phyloP scores from a whole-genome alignment of 2,797 vertebrate species.

The Rallus crepitans region DNA sequence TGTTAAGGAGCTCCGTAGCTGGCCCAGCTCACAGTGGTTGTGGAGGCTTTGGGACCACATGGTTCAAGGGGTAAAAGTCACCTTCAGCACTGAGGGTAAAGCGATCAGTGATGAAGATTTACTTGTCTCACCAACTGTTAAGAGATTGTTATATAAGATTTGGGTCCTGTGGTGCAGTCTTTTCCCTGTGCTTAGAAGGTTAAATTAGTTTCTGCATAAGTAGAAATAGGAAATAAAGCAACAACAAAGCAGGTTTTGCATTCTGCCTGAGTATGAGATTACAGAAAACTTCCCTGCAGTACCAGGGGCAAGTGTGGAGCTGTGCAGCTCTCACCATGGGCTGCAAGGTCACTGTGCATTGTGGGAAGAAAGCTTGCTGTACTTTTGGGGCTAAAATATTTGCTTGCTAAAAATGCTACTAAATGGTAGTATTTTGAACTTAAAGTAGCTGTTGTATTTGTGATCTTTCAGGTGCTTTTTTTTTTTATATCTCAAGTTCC shows the following conservation, averaged over 20 bases:
- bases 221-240: not conserved
- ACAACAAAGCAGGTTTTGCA: not conserved
- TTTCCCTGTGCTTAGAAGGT: not conserved
- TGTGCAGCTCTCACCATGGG: not conserved
- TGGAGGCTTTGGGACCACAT: not conserved
- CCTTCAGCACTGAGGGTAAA: not conserved
- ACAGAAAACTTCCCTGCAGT: not conserved
- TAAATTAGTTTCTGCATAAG: not conserved
- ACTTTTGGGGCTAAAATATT: not conserved
- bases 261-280: not conserved
- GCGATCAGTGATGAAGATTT: not conserved
- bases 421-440: not conserved
- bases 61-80: not conserved
- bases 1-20: not conserved
- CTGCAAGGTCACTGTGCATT: not conserved
- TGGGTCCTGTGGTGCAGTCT: not conserved
- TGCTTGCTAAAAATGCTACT: not conserved
- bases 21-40: not conserved
- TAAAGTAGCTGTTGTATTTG: not conserved
- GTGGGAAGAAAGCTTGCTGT: not conserved
- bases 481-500: slow-evolving; percentile 1
- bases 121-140: not conserved
- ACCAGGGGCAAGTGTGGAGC: not conserved
- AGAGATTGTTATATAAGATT: not conserved
- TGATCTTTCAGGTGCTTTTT: slow-evolving; percentile 32